Evolutionary conservation across 2,113 vertebrate species (phyloP).

Genomic region (Archocentrus centrarchus): DNA sequence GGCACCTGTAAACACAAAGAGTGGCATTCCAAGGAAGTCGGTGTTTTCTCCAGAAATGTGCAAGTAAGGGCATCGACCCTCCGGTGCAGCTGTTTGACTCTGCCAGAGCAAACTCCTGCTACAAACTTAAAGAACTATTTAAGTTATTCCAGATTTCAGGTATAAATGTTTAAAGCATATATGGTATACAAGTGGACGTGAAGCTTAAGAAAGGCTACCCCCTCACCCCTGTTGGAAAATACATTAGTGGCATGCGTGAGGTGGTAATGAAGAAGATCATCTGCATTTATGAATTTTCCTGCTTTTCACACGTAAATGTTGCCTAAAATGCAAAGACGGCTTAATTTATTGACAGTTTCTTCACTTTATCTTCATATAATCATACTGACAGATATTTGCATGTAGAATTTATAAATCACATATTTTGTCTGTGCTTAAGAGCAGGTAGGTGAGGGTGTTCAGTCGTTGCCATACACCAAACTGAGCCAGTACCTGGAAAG

Average conservation of each 20-base stretch:
- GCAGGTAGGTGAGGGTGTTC: background rate
- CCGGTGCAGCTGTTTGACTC: background rate
- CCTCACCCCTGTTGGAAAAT: background rate
- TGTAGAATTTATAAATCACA: background rate
- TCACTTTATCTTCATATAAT: background rate
- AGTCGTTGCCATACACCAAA: background rate
- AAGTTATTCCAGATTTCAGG: background rate
- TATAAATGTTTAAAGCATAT: background rate
- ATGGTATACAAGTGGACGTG: too few species aligned
- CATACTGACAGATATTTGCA: background rate
- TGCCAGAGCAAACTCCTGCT: too few species aligned
- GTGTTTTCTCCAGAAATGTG: background rate
- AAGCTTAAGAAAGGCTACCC: background rate
- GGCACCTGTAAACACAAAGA: conserved; percentile 23
- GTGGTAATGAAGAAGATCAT: background rate
- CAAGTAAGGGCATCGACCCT: background rate
- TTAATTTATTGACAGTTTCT: background rate
- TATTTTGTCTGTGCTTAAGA: background rate
- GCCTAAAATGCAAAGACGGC: background rate
- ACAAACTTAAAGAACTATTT: too few species aligned
- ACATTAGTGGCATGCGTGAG: background rate
- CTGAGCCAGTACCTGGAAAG: background rate
- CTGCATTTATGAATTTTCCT: background rate
- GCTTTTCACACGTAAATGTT: background rate
- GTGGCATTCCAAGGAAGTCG: background rate